Evolutionary conservation across 2,113 vertebrate genomes (phyloP).

Genomic region (Pachycephala philippinensis): DNA sequence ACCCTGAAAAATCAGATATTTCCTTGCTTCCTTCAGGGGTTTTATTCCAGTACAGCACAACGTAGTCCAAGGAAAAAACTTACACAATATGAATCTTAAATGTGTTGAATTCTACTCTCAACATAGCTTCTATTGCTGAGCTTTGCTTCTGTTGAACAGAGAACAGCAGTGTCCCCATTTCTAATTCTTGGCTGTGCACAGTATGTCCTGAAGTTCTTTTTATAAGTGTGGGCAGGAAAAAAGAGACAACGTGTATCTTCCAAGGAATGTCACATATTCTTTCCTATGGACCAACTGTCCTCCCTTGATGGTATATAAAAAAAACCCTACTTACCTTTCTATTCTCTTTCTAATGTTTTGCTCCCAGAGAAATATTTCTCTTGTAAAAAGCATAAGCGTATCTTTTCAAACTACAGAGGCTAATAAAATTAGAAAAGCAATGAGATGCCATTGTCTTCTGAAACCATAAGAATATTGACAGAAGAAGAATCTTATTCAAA

Average conservation of each 20-base stretch:
- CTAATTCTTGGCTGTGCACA: background rate
- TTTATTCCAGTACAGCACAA: background rate
- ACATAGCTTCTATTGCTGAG: background rate
- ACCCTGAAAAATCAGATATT: background rate
- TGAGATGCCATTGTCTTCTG: background rate
- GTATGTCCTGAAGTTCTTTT: background rate
- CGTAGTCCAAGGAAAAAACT: background rate
- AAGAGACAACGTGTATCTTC: rapidly evolving
- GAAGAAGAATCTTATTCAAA: background rate
- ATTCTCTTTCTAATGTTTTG: background rate
- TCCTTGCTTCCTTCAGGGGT: background rate
- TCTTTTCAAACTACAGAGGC: background rate
- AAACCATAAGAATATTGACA: background rate
- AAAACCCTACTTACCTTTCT: background rate
- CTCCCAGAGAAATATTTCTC: background rate
- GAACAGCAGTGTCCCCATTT: background rate
- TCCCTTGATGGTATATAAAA: background rate
- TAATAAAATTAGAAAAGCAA: background rate
- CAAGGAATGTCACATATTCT: background rate
- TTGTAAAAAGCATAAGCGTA: background rate
- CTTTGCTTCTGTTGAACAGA: background rate
- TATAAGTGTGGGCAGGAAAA: background rate
- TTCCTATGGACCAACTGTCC: background rate
- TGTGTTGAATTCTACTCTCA: background rate
- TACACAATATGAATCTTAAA: background rate